Evolutionary conservation across 2,888 invertebrate species (phyloP).

Genomic region (Sinotaia quadrata): DNA sequence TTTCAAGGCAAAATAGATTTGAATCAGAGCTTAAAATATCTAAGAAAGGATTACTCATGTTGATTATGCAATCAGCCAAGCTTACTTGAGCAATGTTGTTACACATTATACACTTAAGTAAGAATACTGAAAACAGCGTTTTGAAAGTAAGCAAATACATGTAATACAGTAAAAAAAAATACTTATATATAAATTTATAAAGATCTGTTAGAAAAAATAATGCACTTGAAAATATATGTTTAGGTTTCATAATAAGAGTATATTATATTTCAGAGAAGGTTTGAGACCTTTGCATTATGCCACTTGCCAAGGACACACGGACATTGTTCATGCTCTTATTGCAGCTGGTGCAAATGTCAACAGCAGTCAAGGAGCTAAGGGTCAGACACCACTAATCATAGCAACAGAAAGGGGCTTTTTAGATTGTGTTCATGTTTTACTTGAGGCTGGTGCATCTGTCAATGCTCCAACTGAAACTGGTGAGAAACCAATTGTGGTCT

Average conservation of each 20-base stretch:
- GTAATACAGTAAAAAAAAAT: too few species aligned
- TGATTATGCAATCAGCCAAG: too few species aligned
- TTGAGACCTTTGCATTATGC: conserved; percentile 41
- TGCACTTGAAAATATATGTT: neutral
- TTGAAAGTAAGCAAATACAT: too few species aligned
- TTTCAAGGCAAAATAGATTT: too few species aligned
- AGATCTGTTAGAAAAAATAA: too few species aligned
- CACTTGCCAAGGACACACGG: conserved; percentile 34
- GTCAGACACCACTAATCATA: conserved; percentile 37
- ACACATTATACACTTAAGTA: too few species aligned
- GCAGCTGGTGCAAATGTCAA: conserved; percentile 33
- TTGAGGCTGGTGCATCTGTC: conserved; percentile 27
- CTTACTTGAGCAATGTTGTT: too few species aligned
- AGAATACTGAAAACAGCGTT: too few species aligned
- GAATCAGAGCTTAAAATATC: too few species aligned
- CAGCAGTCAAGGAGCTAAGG: conserved; percentile 9
- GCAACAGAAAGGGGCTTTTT: conserved; percentile 36
- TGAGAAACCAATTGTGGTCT: too few species aligned
- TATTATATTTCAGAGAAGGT: conserved; percentile 31
- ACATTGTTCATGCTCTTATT: conserved; percentile 30
- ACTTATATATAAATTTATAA: too few species aligned
- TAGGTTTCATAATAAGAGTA: neutral
- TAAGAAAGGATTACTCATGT: too few species aligned
- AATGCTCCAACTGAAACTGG: conserved; percentile 38
- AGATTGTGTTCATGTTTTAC: conserved; percentile 33